These are phyloP conservation scores for Fragum whitleyi DNA, from an alignment of 2,888 invertebrate genomes.

Conservation along the genomic window DNA sequence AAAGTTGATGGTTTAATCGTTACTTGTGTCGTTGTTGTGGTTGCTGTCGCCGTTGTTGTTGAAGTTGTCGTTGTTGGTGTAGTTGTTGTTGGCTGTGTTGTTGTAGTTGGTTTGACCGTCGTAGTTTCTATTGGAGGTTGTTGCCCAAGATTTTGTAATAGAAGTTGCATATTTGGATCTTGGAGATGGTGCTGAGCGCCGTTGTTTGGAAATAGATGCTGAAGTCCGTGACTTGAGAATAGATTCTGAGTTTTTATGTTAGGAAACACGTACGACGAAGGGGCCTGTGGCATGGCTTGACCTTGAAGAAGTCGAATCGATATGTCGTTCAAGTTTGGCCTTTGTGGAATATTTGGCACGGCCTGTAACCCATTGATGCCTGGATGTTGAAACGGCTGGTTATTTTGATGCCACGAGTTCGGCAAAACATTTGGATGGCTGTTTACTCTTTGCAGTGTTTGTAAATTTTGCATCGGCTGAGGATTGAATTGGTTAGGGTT, in stretches of 20 bases:
- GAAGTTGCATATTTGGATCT: background rate
- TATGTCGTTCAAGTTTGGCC: background rate
- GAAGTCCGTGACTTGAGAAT: background rate
- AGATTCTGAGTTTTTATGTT: background rate
- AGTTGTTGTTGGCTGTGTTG: background rate
- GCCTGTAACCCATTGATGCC: background rate
- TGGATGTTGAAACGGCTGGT: background rate
- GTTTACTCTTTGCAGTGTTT: background rate
- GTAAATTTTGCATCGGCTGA: background rate
- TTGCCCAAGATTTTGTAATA: background rate
- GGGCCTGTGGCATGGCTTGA: background rate
- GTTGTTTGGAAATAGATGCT: background rate
- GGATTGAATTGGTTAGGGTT: background rate
- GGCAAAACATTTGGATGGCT: background rate
- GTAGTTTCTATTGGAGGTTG: background rate
- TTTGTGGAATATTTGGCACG: background rate
- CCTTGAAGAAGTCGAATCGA: background rate
- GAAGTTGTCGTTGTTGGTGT: background rate
- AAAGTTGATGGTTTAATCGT: background rate
- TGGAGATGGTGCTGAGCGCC: background rate
- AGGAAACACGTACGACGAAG: background rate
- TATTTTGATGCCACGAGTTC: background rate
- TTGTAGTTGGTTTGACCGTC: background rate
- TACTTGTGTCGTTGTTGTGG: background rate
- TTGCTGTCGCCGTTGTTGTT: background rate